phyloP scores from a whole-genome alignment of 2,888 invertebrate genomes.

The Gibbula magus region DNA sequence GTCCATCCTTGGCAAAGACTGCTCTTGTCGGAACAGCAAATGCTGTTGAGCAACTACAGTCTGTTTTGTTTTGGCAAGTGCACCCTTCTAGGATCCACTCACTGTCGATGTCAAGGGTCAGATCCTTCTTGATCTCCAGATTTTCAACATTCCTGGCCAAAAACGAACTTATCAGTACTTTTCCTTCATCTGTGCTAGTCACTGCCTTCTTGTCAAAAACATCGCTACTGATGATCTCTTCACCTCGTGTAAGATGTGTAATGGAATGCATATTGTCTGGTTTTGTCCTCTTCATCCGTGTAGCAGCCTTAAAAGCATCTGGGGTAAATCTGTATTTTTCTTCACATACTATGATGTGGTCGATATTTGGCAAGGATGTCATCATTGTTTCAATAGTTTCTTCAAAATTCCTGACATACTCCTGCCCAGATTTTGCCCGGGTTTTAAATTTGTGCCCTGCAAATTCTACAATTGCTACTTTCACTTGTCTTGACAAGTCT shows the following conservation, averaged over 20 bases:
- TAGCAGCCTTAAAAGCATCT: background rate
- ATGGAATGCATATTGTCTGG: background rate
- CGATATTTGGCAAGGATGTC: slow-evolving; percentile 19
- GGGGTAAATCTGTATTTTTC: slow-evolving; percentile 37
- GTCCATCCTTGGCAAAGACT: no score
- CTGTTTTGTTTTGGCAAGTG: background rate
- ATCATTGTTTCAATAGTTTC: slow-evolving; percentile 25
- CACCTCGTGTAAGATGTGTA: background rate
- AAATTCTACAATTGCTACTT: slow-evolving; percentile 31
- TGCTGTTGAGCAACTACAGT: background rate
- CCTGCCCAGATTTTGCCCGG: slow-evolving; percentile 9
- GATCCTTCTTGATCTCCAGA: background rate
- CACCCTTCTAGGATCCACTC: background rate
- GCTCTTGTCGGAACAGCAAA: background rate
- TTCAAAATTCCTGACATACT: slow-evolving; percentile 37
- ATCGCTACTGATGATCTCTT: background rate
- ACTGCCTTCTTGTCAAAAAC: background rate
- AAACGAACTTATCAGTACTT: background rate
- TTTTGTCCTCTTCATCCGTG: background rate
- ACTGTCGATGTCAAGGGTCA: background rate
- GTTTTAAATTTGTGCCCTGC: slow-evolving; percentile 39
- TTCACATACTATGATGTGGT: slow-evolving; percentile 38
- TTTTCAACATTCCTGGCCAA: background rate
- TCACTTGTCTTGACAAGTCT: background rate
- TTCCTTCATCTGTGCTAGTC: background rate